A percentile compares a stretch with the other conserved stretches of the same genome.
Conservation (phyloP, 30 jellyfish, hydroid and myxozoan genomes). For the Clytia hemisphaerica region DNA sequence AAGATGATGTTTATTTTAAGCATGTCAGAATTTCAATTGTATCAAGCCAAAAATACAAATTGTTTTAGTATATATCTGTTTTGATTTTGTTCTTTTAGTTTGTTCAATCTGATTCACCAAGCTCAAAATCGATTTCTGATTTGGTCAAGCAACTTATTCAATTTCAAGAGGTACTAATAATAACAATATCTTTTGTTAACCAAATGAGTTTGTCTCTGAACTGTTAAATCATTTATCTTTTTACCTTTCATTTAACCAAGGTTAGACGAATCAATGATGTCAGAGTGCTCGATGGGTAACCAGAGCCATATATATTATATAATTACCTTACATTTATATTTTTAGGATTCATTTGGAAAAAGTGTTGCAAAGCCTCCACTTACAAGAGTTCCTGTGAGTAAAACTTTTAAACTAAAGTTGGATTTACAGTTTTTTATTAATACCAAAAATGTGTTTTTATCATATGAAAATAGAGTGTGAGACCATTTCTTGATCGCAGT, state of each 20-base stretch:
- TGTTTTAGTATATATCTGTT: neutral
- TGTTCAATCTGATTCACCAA: slow-evolving; percentile 96
- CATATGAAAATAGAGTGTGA: too few species aligned
- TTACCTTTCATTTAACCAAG: neutral
- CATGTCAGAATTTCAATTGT: too few species aligned
- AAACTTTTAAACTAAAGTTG: too few species aligned
- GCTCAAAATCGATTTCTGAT: slow-evolving; percentile 58
- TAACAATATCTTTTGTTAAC: too few species aligned
- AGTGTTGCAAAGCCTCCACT: slow-evolving; percentile 88
- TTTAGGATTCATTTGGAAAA: slow-evolving; percentile 91
- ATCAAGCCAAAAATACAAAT: neutral
- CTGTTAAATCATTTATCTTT: neutral
- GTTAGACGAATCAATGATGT: too few species aligned
- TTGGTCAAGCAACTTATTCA: slow-evolving; percentile 74
- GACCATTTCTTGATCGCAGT: too few species aligned
- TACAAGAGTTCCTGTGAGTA: slow-evolving; percentile 83
- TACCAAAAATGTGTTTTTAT: too few species aligned
- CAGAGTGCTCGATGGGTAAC: too few species aligned
- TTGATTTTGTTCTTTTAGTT: slow-evolving; percentile 29
- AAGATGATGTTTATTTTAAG: too few species aligned
- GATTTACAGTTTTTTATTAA: too few species aligned
- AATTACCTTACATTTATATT: neutral
- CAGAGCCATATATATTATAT: neutral
- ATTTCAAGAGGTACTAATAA: slow-evolving; percentile 96
- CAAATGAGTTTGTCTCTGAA: neutral